Evolutionary conservation across 2,113 vertebrate species (phyloP).

Genomic region (Amphilophus citrinellus): DNA sequence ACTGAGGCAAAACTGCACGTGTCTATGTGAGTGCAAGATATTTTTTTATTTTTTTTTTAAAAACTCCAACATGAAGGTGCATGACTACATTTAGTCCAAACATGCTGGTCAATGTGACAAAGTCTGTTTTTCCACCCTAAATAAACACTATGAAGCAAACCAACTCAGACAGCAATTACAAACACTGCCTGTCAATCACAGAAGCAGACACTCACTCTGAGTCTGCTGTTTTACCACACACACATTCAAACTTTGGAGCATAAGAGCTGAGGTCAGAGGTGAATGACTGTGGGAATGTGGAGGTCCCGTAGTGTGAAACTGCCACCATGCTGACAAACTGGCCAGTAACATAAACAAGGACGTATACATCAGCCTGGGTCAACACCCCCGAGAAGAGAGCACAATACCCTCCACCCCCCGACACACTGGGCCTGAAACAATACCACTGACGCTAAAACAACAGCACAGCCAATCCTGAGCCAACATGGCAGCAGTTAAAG

Average conservation of each 20-base stretch:
- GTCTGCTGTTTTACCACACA: slow-evolving; percentile 1
- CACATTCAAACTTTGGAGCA: slow-evolving; percentile 24
- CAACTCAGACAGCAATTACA: slow-evolving; percentile 29
- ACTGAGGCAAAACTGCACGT: not conserved
- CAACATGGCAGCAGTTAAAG: slow-evolving; percentile 48
- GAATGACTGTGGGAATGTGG: slow-evolving; percentile 71
- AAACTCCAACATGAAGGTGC: slow-evolving; percentile 9
- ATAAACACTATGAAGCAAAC: slow-evolving; percentile 39
- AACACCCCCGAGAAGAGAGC: slow-evolving; percentile 57
- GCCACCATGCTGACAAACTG: slow-evolving; percentile 73
- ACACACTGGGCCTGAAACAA: slow-evolving; percentile 69
- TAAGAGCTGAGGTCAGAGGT: slow-evolving; percentile 63
- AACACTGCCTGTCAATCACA: slow-evolving; percentile 57
- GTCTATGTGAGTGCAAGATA: too few relatives aligned
- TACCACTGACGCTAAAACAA: slow-evolving; percentile 73
- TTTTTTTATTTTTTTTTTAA: too few relatives aligned
- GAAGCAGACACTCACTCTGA: slow-evolving; percentile 12
- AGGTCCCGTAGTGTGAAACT: slow-evolving; percentile 61
- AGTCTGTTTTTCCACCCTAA: slow-evolving; percentile 42
- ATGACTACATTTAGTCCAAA: slow-evolving; percentile 40
- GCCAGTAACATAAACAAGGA: slow-evolving; percentile 72
- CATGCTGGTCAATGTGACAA: slow-evolving; percentile 16
- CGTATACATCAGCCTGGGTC: slow-evolving; percentile 59
- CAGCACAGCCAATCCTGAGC: slow-evolving; percentile 53
- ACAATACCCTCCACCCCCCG: slow-evolving; percentile 57